Conservation (phyloP, 2,888 invertebrate genomes). For the Chrysolina haemoptera region DNA sequence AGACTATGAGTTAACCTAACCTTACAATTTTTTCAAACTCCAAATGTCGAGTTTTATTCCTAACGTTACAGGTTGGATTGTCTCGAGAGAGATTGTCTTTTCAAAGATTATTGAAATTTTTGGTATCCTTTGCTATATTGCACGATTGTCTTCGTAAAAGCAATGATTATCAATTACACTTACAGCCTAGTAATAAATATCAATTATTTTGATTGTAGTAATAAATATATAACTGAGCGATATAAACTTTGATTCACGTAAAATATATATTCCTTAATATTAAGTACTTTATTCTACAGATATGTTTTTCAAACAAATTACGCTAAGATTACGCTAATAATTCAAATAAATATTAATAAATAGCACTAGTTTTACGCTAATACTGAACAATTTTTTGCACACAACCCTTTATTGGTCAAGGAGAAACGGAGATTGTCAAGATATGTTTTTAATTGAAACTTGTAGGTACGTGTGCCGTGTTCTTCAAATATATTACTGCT, state of each 20-base stretch:
- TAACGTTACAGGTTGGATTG: constrained; percentile 39
- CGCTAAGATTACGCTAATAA: constrained; percentile 46
- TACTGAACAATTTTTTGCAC: constrained; percentile 45
- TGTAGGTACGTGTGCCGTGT: constrained; percentile 60
- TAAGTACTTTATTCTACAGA: constrained; percentile 57
- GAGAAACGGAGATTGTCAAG: constrained; percentile 53
- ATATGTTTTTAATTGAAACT: constrained; percentile 64
- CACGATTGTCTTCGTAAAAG: constrained; percentile 64
- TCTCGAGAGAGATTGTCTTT: constrained; percentile 48
- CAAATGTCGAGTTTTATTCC: neutral
- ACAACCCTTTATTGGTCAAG: constrained; percentile 51
- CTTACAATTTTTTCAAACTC: neutral
- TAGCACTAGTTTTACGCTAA: constrained; percentile 33
- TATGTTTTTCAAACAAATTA: constrained; percentile 60
- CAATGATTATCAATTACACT: constrained; percentile 45
- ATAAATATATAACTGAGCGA: constrained; percentile 60
- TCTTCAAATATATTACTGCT: constrained; percentile 23
- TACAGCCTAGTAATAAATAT: constrained; percentile 20
- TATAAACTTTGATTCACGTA: constrained; percentile 26
- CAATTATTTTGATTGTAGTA: constrained; percentile 28
- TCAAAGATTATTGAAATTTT: constrained; percentile 52
- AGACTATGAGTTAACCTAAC: constrained; percentile 14
- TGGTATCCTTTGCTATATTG: constrained; percentile 64
- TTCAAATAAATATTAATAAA: constrained; percentile 41
- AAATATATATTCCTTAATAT: constrained; percentile 38